Conservation (phyloP, 2,113 vertebrate genomes). For the Anarhynchus alexandrinus region DNA sequence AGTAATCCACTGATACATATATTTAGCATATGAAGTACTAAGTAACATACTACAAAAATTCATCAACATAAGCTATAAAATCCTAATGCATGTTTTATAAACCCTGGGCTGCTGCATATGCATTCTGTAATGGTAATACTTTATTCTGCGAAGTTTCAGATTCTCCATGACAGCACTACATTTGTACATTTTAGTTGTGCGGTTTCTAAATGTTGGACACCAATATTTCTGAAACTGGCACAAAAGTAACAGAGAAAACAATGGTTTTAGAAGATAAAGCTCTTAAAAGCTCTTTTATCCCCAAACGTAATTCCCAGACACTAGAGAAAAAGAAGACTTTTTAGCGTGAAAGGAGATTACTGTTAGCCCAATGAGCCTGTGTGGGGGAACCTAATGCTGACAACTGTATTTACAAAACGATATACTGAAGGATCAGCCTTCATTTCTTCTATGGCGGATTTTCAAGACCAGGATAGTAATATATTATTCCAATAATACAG, state of each 20-base stretch:
- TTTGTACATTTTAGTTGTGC: neutral
- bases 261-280: conserved; percentile 40
- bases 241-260: conserved; percentile 26
- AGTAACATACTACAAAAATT: neutral
- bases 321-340: neutral
- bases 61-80: neutral
- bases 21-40: neutral
- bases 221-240: neutral
- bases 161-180: neutral
- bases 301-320: neutral
- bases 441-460: neutral
- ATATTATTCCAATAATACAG: neutral
- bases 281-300: conserved; percentile 42
- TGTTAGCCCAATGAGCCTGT: neutral
- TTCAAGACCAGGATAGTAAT: neutral
- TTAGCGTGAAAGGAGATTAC: conserved; percentile 27
- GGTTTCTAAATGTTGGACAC: neutral
- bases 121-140: neutral
- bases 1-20: neutral
- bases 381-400: conserved; percentile 12
- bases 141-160: neutral
- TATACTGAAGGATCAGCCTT: conserved; percentile 1
- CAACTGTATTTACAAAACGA: conserved; percentile 21
- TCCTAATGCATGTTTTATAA: neutral
- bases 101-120: neutral